Evolutionary conservation across 37 sponge, comb jelly and placozoan genomes (phyloP), one percentile per base, ranked within the genome.

Genomic region (Amphimedon queenslandica): DNA sequence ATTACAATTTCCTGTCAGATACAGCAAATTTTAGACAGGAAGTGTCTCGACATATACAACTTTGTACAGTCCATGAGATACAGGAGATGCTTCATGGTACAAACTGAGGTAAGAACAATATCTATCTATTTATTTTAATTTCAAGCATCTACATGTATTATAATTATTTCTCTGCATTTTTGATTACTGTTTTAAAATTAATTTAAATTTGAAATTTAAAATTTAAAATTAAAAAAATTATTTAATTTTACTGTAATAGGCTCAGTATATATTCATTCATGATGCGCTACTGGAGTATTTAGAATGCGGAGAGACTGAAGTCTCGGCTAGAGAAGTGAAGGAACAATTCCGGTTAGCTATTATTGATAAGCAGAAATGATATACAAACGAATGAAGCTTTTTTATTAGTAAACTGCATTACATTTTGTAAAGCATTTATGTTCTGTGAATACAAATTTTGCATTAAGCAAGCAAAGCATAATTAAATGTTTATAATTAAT

Each of bases 191-290:
- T n/a, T n/a, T n/a, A n/a, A n/a, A n/a, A n/a, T n/a, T n/a, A n/a
- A n/a, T n/a, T n/a, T n/a, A n/a, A n/a, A n/a, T n/a, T n/a, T n/a
- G n/a, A n/a, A n/a, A n/a, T n/a, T n/a, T n/a, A n/a, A n/a, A n/a
- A n/a, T n/a, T n/a, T n/a, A n/a, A n/a, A n/a, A n/a, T n/a, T n/a
- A n/a, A n/a, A n/a, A n/a, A n/a, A n/a, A n/a, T n/a, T n/a, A n/a
- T n/a, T n/a, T n/a, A n/a, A n/a, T n/a, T n/a, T n/a, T n/a, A 47
- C 51, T 47, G 51, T 32, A 10, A 67, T 27, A 67, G 29, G 28
- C 68, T 27, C 68, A 95, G 82, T 96, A 96, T 51, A 74, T 96
- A 60, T 96, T 96, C 82, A 81, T 89, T 29, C 96, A 96, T 68
- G 96, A 92, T 71, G 87, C 96, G 8, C 66, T 96, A 11, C 77